Percentiles rank a stretch among this genome's conserved stretches.
These are phyloP conservation scores for Reinhardtius hippoglossoides DNA, from an alignment of 2,113 vertebrate species.

Conservation along the genomic window DNA sequence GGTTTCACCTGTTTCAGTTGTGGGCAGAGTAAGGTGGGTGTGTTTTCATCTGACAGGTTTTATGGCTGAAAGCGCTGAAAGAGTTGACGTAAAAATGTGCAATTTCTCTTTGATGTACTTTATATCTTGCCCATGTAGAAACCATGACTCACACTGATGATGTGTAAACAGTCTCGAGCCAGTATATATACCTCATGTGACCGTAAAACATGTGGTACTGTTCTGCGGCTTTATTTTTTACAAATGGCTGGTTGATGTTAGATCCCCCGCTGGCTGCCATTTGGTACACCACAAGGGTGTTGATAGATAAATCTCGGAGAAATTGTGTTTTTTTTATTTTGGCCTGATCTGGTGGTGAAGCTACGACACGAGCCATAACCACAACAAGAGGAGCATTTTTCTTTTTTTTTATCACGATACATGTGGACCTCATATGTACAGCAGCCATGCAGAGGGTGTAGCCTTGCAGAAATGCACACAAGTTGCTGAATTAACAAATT, in stretches of 20 bases:
- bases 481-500: background rate
- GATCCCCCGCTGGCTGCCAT: conserved; percentile 55
- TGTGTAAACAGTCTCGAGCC: conserved; percentile 38
- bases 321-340: conserved; percentile 39
- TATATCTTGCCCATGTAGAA: conserved; percentile 26
- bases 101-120: background rate
- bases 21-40: background rate
- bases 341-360: conserved; percentile 48
- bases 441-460: background rate
- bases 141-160: conserved; percentile 40
- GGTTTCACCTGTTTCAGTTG: conserved; percentile 1
- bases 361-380: conserved; percentile 53
- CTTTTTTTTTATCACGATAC: conserved; percentile 17
- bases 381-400: conserved; percentile 46
- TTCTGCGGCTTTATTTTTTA: conserved; percentile 52
- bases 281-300: conserved; percentile 65
- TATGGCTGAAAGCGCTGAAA: background rate
- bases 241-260: conserved; percentile 61
- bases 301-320: conserved; percentile 66
- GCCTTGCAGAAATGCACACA: background rate
- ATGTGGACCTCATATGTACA: conserved; percentile 25
- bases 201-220: conserved; percentile 68
- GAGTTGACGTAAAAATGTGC: background rate
- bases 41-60: conserved; percentile 1
- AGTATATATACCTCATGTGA: conserved; percentile 49